Evolutionary conservation across 2,888 invertebrate genomes (phyloP).

Genomic region (Drosophila paramelanica): DNA sequence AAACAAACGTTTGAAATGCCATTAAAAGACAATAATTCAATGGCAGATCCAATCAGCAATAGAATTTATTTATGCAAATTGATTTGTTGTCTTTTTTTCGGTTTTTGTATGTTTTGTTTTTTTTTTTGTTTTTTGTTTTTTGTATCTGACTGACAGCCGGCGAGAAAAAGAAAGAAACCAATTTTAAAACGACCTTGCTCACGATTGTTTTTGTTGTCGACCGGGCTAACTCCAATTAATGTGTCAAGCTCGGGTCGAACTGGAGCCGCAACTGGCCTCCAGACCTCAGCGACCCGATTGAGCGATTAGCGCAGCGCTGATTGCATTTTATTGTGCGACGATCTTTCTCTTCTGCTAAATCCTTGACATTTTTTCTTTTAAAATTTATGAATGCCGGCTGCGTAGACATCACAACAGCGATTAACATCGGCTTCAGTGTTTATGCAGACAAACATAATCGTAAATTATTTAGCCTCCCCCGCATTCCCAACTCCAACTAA

Average conservation of each 20-base stretch:
- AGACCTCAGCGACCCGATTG: slow-evolving; percentile 35
- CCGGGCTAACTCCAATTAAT: slow-evolving; percentile 61
- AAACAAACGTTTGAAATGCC: slow-evolving; percentile 36
- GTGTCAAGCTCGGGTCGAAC: slow-evolving; percentile 57
- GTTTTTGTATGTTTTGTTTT: slow-evolving; percentile 13
- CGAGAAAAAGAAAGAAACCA: slow-evolving; percentile 51
- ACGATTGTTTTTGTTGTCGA: slow-evolving; percentile 36
- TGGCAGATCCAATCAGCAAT: slow-evolving; percentile 71
- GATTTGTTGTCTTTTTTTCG: slow-evolving; percentile 15
- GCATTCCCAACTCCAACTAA: slow-evolving; percentile 67
- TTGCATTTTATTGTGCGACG: slow-evolving; percentile 60
- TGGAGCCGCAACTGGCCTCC: slow-evolving; percentile 25
- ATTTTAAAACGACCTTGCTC: slow-evolving; percentile 56
- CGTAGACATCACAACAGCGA: slow-evolving; percentile 45
- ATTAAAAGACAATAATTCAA: slow-evolving; percentile 72
- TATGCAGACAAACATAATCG: slow-evolving; percentile 74
- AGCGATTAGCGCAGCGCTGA: slow-evolving; percentile 60
- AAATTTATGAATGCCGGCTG: slow-evolving; percentile 63
- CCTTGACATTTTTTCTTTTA: slow-evolving; percentile 64
- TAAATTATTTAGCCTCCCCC: slow-evolving; percentile 68
- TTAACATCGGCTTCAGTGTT: slow-evolving; percentile 38
- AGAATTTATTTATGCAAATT: slow-evolving; percentile 72
- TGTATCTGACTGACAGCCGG: slow-evolving; percentile 18
- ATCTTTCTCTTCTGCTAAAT: slow-evolving; percentile 54
- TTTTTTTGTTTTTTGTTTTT: slow-evolving; percentile 1